Evolutionary conservation across 2,888 invertebrate genomes (phyloP).

Genomic region (Drosophila siamana): DNA sequence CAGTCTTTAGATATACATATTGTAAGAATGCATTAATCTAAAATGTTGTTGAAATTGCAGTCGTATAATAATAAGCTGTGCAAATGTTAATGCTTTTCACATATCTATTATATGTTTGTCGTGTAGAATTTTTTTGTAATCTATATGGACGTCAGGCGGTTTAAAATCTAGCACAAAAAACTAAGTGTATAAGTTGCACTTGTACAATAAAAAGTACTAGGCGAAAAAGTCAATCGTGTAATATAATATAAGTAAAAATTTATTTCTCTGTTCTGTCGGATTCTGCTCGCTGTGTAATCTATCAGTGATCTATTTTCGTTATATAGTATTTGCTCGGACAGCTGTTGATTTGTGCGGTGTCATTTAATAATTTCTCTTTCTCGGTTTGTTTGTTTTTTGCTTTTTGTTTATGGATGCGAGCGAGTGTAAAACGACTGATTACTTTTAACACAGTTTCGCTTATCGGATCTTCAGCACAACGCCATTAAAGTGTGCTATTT

Average conservation of each 20-base stretch:
- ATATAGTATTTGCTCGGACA: neutral
- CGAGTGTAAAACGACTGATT: slow-evolving; percentile 1
- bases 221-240: neutral
- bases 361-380: slow-evolving; percentile 1
- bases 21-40: no score
- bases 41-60: no score
- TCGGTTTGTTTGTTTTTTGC: neutral
- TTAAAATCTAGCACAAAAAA: neutral
- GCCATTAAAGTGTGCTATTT: neutral
- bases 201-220: neutral
- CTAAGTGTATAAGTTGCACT: neutral
- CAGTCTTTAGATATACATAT: no score
- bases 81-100: no score
- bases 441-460: slow-evolving; percentile 8
- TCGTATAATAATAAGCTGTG: no score
- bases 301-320: slow-evolving; percentile 1
- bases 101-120: no score
- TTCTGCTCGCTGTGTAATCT: neutral
- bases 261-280: neutral
- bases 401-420: neutral
- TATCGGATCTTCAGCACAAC: slow-evolving; percentile 8
- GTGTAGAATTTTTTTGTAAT: neutral
- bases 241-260: neutral
- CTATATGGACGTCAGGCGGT: neutral
- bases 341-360: neutral